Evolutionary conservation across 2,888 invertebrate genomes (phyloP), one percentile per base, ranked within the genome.

Genomic region (Epirrita christyi): DNA sequence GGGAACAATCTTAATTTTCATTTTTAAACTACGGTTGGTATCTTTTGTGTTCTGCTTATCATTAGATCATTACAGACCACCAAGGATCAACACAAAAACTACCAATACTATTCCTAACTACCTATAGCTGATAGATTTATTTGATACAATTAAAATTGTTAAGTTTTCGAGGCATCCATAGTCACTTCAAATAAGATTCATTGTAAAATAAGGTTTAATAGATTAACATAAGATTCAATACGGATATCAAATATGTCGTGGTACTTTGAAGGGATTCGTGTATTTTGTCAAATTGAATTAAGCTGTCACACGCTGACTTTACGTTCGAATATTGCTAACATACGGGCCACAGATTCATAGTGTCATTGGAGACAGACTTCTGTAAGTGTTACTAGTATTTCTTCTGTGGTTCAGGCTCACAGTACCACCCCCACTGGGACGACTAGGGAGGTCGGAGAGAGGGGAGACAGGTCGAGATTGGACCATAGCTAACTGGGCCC

Each of bases 381-480:
- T 21, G 21, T 21, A 21, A 2, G 2, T 21, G 2, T 21, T 21
- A 21, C 21, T 21, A 21, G 2, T 21, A 21, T 21, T 21, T 21
- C 21, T 21, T 21, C 21, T 21, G 2, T 21, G 21, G 21, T 21
- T 21, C 54, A 62, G 54, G 57, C 38, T 27, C 14, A 14, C 45
- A 68, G 55, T 69, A 70, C 77, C 80, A 76, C 80, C 81, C 21
- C 80, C 73, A 78, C 82, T 68, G 81, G 34, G 80, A 62, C 76
- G 45, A 73, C 74, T 60, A 71, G 77, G 86, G 86, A 73, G 88
- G 86, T 88, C 86, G 56, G 9, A 10, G 59, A 15, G 50, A 42
- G 37, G 29, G 47, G 67, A 68, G 71, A 72, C 70, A 68, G 67
- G 53, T 34, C 45, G 53, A 73, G 73, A 74, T 76, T n/a, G 38